phyloP scores from a whole-genome alignment of 2,113 vertebrate species.

The Pseudorhombus dupliciocellatus region DNA sequence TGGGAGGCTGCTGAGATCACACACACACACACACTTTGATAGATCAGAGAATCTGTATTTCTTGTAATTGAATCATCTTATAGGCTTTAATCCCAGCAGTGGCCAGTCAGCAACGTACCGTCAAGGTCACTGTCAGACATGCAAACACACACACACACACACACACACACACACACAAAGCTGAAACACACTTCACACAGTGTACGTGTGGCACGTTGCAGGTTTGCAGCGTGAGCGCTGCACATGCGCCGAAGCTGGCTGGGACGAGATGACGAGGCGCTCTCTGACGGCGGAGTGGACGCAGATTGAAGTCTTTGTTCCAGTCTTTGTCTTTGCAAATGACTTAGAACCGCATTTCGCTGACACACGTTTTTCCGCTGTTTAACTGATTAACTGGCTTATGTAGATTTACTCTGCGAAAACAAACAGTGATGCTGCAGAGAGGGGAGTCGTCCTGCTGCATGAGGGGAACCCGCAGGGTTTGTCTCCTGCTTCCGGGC shows the following conservation, averaged over 20 bases:
- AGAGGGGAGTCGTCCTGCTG: conserved; percentile 13
- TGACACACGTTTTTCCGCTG: conserved; percentile 26
- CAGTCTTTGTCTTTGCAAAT: conserved; percentile 30
- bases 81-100: conserved; percentile 42
- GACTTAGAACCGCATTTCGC: conserved; percentile 25
- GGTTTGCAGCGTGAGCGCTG: not conserved
- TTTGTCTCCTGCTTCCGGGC: not conserved
- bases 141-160: not conserved
- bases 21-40: not conserved
- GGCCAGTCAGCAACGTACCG: conserved; percentile 30
- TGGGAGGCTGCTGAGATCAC: not conserved
- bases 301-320: conserved; percentile 31
- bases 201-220: not conserved
- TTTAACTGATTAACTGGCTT: conserved; percentile 47
- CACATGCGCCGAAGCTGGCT: conserved; percentile 6
- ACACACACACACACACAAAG: not conserved
- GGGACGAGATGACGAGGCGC: conserved; percentile 5
- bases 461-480: not conserved
- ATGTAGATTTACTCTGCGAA: conserved; percentile 20
- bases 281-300: conserved; percentile 5
- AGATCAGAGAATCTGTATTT: conserved; percentile 23
- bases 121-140: conserved; percentile 42
- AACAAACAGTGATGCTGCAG: conserved; percentile 26
- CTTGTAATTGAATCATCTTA: conserved; percentile 47
- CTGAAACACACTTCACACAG: too few relatives aligned